These are phyloP conservation scores for Lanius collurio DNA, from an alignment of 2,113 vertebrate genomes.

Conservation along the genomic window DNA sequence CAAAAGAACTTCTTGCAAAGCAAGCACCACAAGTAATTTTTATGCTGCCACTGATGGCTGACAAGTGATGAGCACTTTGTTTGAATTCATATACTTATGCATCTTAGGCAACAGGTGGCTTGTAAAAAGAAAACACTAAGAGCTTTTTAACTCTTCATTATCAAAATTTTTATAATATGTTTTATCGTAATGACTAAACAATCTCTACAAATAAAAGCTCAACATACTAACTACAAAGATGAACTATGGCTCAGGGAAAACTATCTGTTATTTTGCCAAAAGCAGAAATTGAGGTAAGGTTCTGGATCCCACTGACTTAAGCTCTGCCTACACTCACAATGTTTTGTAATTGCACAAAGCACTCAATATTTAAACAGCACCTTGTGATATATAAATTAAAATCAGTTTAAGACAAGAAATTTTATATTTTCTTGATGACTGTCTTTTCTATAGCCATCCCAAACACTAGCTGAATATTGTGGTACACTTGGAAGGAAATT, in stretches of 20 bases:
- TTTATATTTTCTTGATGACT: neutral
- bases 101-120: slow-evolving; percentile 79
- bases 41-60: slow-evolving; percentile 80
- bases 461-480: neutral
- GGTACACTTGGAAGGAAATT: neutral
- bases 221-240: slow-evolving; percentile 18
- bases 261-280: neutral
- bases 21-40: slow-evolving; percentile 87
- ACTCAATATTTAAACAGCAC: neutral
- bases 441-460: neutral
- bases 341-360: neutral
- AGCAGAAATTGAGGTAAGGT: neutral
- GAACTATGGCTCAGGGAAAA: neutral
- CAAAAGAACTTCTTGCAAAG: slow-evolving; percentile 86
- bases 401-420: neutral
- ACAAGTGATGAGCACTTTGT: slow-evolving; percentile 88
- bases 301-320: neutral
- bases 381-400: neutral
- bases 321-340: neutral
- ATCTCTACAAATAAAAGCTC: slow-evolving; percentile 36
- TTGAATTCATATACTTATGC: slow-evolving; percentile 76
- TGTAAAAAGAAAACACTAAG: slow-evolving; percentile 74
- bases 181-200: slow-evolving; percentile 52
- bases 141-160: slow-evolving; percentile 72
- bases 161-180: slow-evolving; percentile 53